Conservation (phyloP, 1,140 invertebrate genomes). For the Wiebesia pumilae region DNA sequence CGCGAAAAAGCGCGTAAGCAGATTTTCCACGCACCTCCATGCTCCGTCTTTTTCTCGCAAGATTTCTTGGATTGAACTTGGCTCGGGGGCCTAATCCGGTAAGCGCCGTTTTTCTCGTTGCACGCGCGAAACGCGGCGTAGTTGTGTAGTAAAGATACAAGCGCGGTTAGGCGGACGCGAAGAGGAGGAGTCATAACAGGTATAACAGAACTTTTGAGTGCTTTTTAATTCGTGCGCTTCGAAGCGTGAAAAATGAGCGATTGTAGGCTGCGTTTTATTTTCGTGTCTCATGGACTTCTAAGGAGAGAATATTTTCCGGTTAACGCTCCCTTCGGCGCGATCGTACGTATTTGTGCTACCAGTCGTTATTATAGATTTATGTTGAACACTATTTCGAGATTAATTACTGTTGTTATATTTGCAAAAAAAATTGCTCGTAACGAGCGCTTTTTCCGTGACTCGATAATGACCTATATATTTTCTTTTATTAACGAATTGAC, state of each 20-base stretch:
- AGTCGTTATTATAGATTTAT: constrained; percentile 16
- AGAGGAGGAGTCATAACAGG: neutral
- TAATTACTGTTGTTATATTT: constrained; percentile 25
- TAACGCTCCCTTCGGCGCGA: neutral
- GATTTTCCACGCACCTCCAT: neutral
- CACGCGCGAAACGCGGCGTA: neutral
- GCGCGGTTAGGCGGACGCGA: neutral
- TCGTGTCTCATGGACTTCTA: constrained; percentile 4
- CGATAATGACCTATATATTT: constrained; percentile 21
- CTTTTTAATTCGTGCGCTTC: constrained; percentile 32
- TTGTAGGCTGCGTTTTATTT: constrained; percentile 16
- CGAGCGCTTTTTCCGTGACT: constrained; percentile 1
- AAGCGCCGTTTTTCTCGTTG: constrained; percentile 20
- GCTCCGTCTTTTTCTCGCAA: too few relatives aligned
- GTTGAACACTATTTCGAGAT: neutral
- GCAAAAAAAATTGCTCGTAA: neutral
- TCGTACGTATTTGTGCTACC: neutral
- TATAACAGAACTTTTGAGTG: constrained; percentile 41
- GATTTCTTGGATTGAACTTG: neutral
- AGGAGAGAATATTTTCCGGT: neutral
- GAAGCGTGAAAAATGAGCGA: constrained; percentile 33
- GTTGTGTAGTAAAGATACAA: neutral
- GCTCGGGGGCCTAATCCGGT: constrained; percentile 22
- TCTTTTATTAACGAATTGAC: constrained; percentile 4
- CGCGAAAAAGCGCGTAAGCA: neutral